Percentiles rank a stretch among this genome's conserved stretches.
These are phyloP conservation scores for Campylomormyrus numenius DNA, from an alignment of 2,113 vertebrate genomes.

Conservation along the genomic window DNA sequence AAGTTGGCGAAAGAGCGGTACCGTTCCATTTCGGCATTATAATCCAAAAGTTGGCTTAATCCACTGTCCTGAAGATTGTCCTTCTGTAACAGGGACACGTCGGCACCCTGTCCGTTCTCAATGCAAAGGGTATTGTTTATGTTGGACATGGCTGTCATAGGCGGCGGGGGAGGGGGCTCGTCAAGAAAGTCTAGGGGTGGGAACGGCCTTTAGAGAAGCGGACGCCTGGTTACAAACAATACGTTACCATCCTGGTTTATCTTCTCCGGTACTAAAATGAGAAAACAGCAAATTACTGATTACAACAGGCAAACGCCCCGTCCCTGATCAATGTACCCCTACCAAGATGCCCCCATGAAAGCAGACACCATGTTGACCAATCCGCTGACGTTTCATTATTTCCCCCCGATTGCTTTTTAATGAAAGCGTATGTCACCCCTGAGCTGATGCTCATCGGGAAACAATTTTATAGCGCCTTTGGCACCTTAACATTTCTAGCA, in stretches of 20 bases:
- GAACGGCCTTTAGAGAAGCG: constrained; percentile 48
- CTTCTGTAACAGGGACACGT: constrained; percentile 84
- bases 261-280: constrained; percentile 54
- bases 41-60: constrained; percentile 91
- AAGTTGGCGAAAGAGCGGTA: constrained; percentile 91
- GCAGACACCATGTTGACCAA: constrained; percentile 31
- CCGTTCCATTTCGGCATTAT: constrained; percentile 93
- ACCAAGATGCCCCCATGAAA: constrained; percentile 19
- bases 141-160: constrained; percentile 66
- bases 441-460: constrained; percentile 34
- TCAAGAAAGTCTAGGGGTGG: constrained; percentile 37
- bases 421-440: constrained; percentile 31
- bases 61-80: constrained; percentile 87
- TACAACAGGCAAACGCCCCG: constrained; percentile 32
- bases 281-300: constrained; percentile 55
- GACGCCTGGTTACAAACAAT: constrained; percentile 54
- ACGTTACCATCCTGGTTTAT: constrained; percentile 59
- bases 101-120: constrained; percentile 77
- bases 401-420: constrained; percentile 22
- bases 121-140: constrained; percentile 89
- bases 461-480: constrained; percentile 36
- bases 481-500: constrained; percentile 37
- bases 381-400: constrained; percentile 31
- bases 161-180: constrained; percentile 21
- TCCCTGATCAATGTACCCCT: constrained; percentile 3